Base-by-base conservation (phyloP, 2,797 vertebrate genomes). In the Gymnocypris eckloni region DNA sequence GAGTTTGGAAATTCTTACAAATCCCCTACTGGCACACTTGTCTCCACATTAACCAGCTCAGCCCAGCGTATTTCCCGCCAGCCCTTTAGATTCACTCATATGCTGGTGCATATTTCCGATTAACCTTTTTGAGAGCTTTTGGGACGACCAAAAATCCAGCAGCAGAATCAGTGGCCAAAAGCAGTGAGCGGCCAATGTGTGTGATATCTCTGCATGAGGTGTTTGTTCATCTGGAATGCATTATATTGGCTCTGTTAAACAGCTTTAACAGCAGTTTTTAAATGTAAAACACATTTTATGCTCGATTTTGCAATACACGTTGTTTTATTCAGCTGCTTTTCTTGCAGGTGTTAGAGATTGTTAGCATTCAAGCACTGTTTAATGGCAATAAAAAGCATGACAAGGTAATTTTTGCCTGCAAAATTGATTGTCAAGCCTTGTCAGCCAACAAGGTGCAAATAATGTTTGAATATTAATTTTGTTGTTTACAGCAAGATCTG, bases 221-320 rank as follows among this genome's bases (percentile, higher is more conserved):
- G 88, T 89, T 89, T 89, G 90, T 93, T 95, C 90, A 93, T 89
- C 91, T 90, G 90, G 87, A 90, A 91, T 92, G 92, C 95, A 93
- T 94, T 91, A 94, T 93, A 94, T 94, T 91, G 89, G 90, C 87
- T 91, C 92, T 93, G 91, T 89, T 88, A 90, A 92, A 91, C 71
- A 82, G 86, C 90, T 89, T 86, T 90, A 90, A 92, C 82, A 89
- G 90, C 92, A 89, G 89, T 78, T 92, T 90, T 89, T 89, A 92
- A 94, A 93, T 87, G 79, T 85, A 83, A 67, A 89, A 79, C 45
- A 50, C 45, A 76, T 67, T 94, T 92, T 90, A 81, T 87, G 86
- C 75, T 70, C 48, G 86, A 82, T 85, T 85, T 72, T 72, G 81
- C 37, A 79, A 59, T 81, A 72, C 22, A 45, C 75, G n/a, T 76